These are phyloP conservation scores for Eumeta japonica DNA, from an alignment of 1,140 invertebrate genomes.

Conservation along the genomic window DNA sequence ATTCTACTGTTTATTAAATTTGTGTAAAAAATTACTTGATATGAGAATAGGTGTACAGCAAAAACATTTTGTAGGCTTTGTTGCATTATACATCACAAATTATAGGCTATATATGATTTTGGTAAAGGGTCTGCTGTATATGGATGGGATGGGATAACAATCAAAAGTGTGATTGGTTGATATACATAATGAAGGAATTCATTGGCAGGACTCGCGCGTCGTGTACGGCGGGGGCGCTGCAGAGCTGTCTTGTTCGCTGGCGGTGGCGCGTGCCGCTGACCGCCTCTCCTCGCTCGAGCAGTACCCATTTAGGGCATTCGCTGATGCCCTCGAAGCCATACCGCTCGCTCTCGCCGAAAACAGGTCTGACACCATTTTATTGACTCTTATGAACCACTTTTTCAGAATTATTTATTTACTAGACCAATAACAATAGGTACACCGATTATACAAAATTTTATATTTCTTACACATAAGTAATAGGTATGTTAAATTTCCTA, in stretches of 20 bases:
- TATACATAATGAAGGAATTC: constrained; percentile 5
- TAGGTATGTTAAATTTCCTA: too few species aligned
- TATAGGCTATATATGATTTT: too few species aligned
- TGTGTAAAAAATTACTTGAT: too few species aligned
- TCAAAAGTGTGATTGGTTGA: too few species aligned
- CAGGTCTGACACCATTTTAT: constrained; percentile 29
- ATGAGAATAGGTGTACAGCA: too few species aligned
- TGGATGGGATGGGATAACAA: constrained; percentile 4
- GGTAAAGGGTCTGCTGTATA: too few species aligned
- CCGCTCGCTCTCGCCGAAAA: constrained; percentile 97
- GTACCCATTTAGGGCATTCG: constrained; percentile 94
- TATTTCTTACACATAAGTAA: too few species aligned
- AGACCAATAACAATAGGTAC: neutral
- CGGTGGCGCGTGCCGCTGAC: constrained; percentile 85
- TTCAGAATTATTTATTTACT: neutral
- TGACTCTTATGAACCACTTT: neutral
- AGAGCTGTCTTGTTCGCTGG: constrained; percentile 92
- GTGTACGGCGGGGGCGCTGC: constrained; percentile 97
- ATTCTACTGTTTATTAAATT: too few species aligned
- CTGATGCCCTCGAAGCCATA: constrained; percentile 92
- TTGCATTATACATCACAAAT: constrained; percentile 92
- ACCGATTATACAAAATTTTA: too few species aligned
- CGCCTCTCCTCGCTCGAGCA: constrained; percentile 92
- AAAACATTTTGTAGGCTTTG: constrained; percentile 95
- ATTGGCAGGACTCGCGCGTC: constrained; percentile 77